phyloP scores from a whole-genome alignment of 2,888 invertebrate genomes.

The Spodoptera exigua region DNA sequence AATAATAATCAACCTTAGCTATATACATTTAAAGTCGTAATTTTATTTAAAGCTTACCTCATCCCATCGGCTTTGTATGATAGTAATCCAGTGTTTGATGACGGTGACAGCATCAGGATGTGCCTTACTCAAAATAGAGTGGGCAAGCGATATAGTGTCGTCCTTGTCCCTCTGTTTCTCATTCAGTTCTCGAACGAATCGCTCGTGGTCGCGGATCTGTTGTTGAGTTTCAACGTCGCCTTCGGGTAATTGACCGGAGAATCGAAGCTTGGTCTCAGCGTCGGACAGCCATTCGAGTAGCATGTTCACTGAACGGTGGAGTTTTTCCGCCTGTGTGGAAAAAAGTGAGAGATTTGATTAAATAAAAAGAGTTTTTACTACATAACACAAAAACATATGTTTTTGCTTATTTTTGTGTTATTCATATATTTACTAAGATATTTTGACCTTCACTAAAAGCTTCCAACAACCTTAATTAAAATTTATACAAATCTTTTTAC shows the following conservation, averaged over 20 bases:
- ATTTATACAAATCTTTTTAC: no score
- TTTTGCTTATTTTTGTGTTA: no score
- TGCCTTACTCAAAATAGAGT: slow-evolving; percentile 96
- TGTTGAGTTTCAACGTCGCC: slow-evolving; percentile 96
- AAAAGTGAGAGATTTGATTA: background rate
- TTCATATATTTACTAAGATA: no score
- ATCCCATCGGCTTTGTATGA: slow-evolving; percentile 98
- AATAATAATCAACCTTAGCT: no score
- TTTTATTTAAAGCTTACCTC: slow-evolving; percentile 89
- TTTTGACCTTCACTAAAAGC: no score
- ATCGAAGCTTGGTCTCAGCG: slow-evolving; percentile 98
- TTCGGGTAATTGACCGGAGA: slow-evolving; percentile 97
- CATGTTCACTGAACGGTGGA: slow-evolving; percentile 98
- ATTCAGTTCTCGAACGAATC: slow-evolving; percentile 93
- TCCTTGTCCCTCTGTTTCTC: slow-evolving; percentile 96
- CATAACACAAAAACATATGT: no score
- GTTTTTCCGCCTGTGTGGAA: slow-evolving; percentile 93
- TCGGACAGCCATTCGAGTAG: slow-evolving; percentile 98
- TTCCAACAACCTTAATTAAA: no score
- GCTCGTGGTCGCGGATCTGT: slow-evolving; percentile 95
- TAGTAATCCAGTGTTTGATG: slow-evolving; percentile 99
- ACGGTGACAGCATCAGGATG: slow-evolving; percentile 99
- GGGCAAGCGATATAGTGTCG: slow-evolving; percentile 95
- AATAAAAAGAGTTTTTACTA: no score
- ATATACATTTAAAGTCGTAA: no score